Percentiles rank a stretch among this genome's conserved stretches.
Conservation (phyloP, 2,113 vertebrate species). For the Potamarius usumacintae region DNA sequence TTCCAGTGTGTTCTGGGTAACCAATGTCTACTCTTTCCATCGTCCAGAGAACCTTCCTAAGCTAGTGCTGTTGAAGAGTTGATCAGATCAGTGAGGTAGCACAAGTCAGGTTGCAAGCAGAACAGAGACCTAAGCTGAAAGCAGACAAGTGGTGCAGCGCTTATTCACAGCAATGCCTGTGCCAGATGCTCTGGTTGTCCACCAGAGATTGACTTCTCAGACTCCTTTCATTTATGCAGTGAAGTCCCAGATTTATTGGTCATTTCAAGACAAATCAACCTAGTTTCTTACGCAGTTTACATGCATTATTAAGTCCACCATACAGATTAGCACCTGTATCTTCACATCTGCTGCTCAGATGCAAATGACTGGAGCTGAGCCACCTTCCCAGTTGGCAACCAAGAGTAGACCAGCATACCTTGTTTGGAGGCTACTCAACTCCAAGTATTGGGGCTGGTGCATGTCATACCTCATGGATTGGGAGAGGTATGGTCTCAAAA, state of each 20-base stretch:
- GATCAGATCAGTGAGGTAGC: not conserved
- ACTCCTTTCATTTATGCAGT: not conserved
- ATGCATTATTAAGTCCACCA: not conserved
- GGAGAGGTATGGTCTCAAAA: too few relatives aligned
- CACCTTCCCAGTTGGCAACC: not conserved
- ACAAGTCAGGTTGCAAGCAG: not conserved
- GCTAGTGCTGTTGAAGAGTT: not conserved
- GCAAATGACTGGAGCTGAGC: not conserved
- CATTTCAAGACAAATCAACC: not conserved
- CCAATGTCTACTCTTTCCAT: not conserved
- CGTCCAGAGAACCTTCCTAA: not conserved
- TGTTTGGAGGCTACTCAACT: not conserved
- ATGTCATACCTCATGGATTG: not conserved
- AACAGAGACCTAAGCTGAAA: not conserved
- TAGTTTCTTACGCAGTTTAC: not conserved
- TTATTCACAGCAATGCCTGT: not conserved
- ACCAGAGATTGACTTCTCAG: not conserved
- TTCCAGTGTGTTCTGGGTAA: not conserved
- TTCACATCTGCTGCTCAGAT: not conserved
- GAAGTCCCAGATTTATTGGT: not conserved
- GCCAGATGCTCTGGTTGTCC: not conserved
- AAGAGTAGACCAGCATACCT: not conserved
- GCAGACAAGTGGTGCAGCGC: not conserved
- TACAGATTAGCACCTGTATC: not conserved
- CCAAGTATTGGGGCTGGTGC: not conserved